Percentiles rank a stretch among this genome's conserved stretches.
Conservation (phyloP, 2,888 invertebrate genomes). For the Conomelus anceps region DNA sequence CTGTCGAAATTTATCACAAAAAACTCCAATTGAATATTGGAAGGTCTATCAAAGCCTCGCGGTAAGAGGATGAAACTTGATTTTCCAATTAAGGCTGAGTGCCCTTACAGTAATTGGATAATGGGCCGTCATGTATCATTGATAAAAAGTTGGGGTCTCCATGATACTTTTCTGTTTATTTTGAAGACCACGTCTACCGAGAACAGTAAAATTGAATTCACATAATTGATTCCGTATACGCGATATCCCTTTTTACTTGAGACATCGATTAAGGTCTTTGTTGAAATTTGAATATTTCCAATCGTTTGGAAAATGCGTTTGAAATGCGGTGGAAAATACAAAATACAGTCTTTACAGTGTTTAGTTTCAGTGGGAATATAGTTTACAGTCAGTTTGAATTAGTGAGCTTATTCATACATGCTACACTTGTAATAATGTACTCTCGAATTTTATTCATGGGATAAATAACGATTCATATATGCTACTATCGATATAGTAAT, state of each 20-base stretch:
- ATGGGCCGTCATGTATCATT: not conserved
- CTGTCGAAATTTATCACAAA: not conserved
- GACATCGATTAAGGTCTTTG: not conserved
- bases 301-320: too few species aligned
- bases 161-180: not conserved
- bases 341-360: too few species aligned
- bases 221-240: not conserved
- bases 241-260: not conserved
- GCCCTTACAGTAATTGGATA: not conserved
- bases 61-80: not conserved
- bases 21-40: not conserved
- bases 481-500: too few species aligned
- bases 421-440: too few species aligned
- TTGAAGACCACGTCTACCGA: not conserved
- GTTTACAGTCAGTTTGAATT: too few species aligned
- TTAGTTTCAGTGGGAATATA: too few species aligned
- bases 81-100: not conserved
- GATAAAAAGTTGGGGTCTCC: not conserved
- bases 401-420: too few species aligned
- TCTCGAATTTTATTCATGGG: too few species aligned
- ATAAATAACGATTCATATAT: too few species aligned
- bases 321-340: too few species aligned
- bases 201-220: not conserved
- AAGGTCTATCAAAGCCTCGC: not conserved
- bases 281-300: not conserved